These are phyloP conservation scores for Agrilus mali DNA, from an alignment of 2,888 invertebrate genomes.

Conservation along the genomic window DNA sequence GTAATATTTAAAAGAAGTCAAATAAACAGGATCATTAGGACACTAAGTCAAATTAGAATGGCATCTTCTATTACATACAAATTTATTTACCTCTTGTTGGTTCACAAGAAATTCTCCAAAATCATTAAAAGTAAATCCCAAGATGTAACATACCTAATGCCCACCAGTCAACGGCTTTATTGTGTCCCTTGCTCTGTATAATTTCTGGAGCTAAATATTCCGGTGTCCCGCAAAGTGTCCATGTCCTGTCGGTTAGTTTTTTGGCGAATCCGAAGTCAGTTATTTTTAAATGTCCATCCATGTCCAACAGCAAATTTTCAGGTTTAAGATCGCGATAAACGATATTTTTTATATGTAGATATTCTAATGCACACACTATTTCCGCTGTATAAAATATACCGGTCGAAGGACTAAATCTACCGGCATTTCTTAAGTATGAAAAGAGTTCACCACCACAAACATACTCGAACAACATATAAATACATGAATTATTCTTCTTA, in stretches of 20 bases:
- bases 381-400: slow-evolving; percentile 90
- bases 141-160: slow-evolving; percentile 61
- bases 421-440: slow-evolving; percentile 85
- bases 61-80: too few species aligned
- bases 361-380: slow-evolving; percentile 87
- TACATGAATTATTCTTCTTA: slow-evolving; percentile 76
- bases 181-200: slow-evolving; percentile 95
- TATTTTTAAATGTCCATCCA: slow-evolving; percentile 90
- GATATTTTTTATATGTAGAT: slow-evolving; percentile 79
- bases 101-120: too few species aligned
- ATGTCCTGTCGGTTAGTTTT: slow-evolving; percentile 84
- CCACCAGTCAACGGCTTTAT: slow-evolving; percentile 99
- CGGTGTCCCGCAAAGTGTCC: slow-evolving; percentile 94
- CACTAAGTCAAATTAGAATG: too few species aligned
- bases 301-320: slow-evolving; percentile 85
- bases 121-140: not conserved
- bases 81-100: too few species aligned
- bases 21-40: too few species aligned
- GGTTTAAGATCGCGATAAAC: slow-evolving; percentile 87
- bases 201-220: slow-evolving; percentile 96
- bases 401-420: slow-evolving; percentile 74
- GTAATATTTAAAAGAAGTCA: too few species aligned
- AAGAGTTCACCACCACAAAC: slow-evolving; percentile 95
- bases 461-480: slow-evolving; percentile 96
- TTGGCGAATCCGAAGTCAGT: slow-evolving; percentile 98